A percentile compares a stretch with the other conserved stretches of the same genome.
These are phyloP conservation scores for Pipistrellus nathusii DNA, from an alignment of 2,797 vertebrate species.

Conservation along the genomic window DNA sequence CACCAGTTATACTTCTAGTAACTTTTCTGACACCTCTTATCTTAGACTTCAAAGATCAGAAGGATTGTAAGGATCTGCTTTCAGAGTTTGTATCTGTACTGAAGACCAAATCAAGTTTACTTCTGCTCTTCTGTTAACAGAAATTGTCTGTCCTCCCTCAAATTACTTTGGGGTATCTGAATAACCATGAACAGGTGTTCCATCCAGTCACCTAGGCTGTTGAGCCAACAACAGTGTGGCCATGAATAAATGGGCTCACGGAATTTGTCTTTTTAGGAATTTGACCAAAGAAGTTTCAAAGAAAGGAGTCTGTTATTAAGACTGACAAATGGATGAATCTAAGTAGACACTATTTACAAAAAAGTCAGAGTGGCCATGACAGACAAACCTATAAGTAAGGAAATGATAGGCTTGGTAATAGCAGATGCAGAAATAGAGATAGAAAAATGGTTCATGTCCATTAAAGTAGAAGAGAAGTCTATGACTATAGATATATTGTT, in stretches of 20 bases:
- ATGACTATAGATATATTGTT: background rate
- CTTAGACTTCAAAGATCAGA: background rate
- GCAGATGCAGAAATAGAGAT: background rate
- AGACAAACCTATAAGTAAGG: background rate
- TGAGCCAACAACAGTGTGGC: background rate
- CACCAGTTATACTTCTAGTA: background rate
- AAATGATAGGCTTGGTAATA: background rate
- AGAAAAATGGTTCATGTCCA: background rate
- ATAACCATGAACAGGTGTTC: background rate
- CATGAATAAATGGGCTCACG: too few species aligned
- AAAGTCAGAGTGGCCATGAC: background rate
- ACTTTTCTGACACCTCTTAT: background rate
- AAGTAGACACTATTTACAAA: background rate
- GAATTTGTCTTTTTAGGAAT: background rate
- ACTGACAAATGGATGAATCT: background rate
- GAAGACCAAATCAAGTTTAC: background rate
- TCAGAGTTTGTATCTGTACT: background rate
- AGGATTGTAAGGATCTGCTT: background rate
- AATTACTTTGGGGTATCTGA: background rate
- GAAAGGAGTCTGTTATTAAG: background rate
- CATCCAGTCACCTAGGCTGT: rapidly evolving
- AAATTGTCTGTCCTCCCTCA: background rate
- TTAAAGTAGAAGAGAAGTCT: background rate
- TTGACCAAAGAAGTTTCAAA: background rate
- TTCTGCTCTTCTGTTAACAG: background rate